Percentiles rank a stretch among this genome's conserved stretches.
Conservation (phyloP, 35 echinoderm and acorn worm genomes). For the Apostichopus parvimensis region DNA sequence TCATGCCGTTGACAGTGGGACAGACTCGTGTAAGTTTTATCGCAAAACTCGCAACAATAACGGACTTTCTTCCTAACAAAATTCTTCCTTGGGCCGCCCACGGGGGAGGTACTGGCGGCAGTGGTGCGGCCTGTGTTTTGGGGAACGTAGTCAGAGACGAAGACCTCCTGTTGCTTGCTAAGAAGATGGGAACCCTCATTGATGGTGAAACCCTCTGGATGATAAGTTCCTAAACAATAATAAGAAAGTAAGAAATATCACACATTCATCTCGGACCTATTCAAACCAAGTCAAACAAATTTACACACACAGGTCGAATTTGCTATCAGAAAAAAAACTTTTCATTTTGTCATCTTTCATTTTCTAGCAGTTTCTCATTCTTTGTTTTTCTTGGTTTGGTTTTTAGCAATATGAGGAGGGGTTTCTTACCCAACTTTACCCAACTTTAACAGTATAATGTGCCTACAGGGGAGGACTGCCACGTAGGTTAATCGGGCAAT, state of each 20-base stretch:
- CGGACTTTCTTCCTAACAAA: slow-evolving; percentile 16
- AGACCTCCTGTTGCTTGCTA: not conserved
- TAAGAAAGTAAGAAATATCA: slow-evolving; percentile 16
- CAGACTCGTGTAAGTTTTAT: slow-evolving; percentile 23
- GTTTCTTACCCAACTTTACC: too few species aligned
- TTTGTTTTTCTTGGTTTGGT: not conserved
- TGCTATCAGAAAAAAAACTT: too few species aligned
- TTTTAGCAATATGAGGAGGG: not conserved
- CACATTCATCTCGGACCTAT: not conserved
- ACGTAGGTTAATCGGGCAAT: too few species aligned
- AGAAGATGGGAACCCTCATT: not conserved
- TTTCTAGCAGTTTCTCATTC: not conserved
- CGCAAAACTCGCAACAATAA: slow-evolving; percentile 14
- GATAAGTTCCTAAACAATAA: not conserved
- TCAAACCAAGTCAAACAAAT: too few species aligned
- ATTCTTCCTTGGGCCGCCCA: not conserved
- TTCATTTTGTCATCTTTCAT: not conserved
- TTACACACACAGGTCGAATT: too few species aligned
- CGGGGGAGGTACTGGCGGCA: not conserved
- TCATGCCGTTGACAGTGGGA: slow-evolving; percentile 22
- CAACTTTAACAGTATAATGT: too few species aligned
- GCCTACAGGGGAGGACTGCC: too few species aligned
- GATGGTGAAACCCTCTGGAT: not conserved
- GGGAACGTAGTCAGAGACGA: not conserved
- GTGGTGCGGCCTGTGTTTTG: not conserved